phyloP scores from a whole-genome alignment of 2,113 vertebrate species.

The Arothron firmamentum region DNA sequence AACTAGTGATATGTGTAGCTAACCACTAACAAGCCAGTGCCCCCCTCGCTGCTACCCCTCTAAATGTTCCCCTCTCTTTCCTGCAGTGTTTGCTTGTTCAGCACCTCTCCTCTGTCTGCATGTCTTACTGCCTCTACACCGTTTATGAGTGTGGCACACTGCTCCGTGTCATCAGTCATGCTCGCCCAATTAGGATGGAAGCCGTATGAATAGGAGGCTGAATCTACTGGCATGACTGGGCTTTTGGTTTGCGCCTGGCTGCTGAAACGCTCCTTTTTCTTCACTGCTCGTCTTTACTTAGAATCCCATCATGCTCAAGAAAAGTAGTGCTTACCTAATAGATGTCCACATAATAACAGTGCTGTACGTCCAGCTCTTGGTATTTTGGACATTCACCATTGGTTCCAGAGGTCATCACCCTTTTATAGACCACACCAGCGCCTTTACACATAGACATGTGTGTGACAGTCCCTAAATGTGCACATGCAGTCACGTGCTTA shows the following conservation, averaged over 20 bases:
- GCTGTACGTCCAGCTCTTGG: conserved; percentile 25
- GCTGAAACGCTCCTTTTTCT: conserved; percentile 36
- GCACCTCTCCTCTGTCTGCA: conserved; percentile 44
- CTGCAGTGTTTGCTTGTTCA: conserved; percentile 54
- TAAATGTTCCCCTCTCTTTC: conserved; percentile 42
- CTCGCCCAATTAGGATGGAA: conserved; percentile 58
- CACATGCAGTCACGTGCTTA: conserved; percentile 22
- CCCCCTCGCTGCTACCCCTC: conserved; percentile 22
- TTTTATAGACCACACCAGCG: conserved; percentile 39
- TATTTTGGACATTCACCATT: conserved; percentile 26
- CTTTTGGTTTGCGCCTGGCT: conserved; percentile 38
- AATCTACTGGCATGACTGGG: conserved; percentile 36
- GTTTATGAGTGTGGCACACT: conserved; percentile 56
- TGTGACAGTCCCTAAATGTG: not conserved
- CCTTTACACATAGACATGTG: not conserved
- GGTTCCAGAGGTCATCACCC: conserved; percentile 25
- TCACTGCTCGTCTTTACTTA: conserved; percentile 41
- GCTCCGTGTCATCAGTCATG: conserved; percentile 64
- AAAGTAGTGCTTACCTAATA: conserved; percentile 46
- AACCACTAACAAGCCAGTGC: conserved; percentile 51
- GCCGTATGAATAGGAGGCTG: conserved; percentile 49
- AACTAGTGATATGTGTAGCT: conserved; percentile 41
- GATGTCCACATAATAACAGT: conserved; percentile 54
- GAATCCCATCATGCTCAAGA: conserved; percentile 38
- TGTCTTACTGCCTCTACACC: conserved; percentile 50